Evolutionary conservation across 1,140 invertebrate species (phyloP), one percentile per base, ranked within the genome.

Genomic region (Drosophila melanica): DNA sequence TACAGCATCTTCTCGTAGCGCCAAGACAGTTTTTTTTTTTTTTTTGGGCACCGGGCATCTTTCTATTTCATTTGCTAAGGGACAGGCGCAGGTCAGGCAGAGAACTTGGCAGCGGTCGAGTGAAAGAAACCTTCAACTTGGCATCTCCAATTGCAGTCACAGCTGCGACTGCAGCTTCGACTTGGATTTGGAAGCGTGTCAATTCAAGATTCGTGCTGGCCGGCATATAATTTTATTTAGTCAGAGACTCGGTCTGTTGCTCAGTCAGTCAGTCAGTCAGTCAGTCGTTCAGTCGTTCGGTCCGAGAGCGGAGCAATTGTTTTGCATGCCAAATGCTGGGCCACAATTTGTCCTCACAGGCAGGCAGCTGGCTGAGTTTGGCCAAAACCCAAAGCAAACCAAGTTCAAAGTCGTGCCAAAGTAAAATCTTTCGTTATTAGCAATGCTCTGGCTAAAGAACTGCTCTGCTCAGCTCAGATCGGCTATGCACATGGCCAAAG

Each of bases 331-430:
- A 85, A 86, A 71, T 86, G 75, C 50, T 78, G 75, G 75, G 71
- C 65, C 79, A 65, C 71, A 79, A 79, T 75, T 79, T 87, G 82
- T 87, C 81, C 79, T 73, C 70, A 68, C 72, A 64, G 27, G 51
- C 57, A 60, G 27, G 51, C 57, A 42, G 51, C 55, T 55, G 62
- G 62, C 62, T 54, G 18, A 55, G 20, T 5, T 44, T 20, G 16
- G 11, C 71, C 60, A 50, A 69, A 48, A 45, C 48, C 44, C 39
- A 75, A 75, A 51, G 54, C 20, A 63, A 62, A 66, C 64, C 84
- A 89, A 87, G 84, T 87, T 87, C 84, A 89, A 87, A 87, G 84
- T 87, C 84, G 84, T 87, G 84, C 84, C 69, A 75, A 74, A 77
- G 66, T 66, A 66, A 78, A 75, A 74, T 74, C 74, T 77, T 74